Evolutionary conservation across 35 echinoderm and acorn worm genomes (phyloP).

Genomic region (Patiria miniata): DNA sequence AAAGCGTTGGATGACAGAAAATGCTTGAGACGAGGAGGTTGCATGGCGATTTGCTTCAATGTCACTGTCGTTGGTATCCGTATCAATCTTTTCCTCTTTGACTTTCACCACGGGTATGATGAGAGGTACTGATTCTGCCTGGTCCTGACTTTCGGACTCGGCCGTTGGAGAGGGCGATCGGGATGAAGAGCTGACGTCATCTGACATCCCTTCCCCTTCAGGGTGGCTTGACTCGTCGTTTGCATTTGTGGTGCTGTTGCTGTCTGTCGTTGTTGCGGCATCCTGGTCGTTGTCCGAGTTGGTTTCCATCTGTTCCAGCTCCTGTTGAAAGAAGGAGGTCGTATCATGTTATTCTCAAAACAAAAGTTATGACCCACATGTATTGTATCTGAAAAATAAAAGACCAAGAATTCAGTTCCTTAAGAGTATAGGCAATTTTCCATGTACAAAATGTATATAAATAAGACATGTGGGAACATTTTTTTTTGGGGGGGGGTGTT

Average conservation of each 20-base stretch:
- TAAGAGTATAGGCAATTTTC: no score
- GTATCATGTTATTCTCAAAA: background rate
- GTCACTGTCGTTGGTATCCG: background rate
- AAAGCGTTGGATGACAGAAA: constrained; percentile 12
- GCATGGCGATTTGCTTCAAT: background rate
- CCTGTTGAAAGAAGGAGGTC: background rate
- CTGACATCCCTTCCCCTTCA: constrained; percentile 10
- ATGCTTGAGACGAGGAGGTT: background rate
- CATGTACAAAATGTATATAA: no score
- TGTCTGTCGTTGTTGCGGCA: constrained; percentile 7
- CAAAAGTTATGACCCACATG: no score
- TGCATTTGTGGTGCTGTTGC: background rate
- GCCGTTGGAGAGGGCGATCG: constrained; percentile 12
- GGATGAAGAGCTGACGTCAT: constrained; percentile 26
- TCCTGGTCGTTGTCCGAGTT: constrained; percentile 33
- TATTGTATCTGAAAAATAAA: no score
- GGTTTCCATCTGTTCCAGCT: constrained; percentile 5
- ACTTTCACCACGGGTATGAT: constrained; percentile 13
- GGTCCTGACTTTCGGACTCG: background rate
- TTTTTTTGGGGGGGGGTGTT: no score
- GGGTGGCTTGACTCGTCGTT: constrained; percentile 10
- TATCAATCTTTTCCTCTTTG: constrained; percentile 39
- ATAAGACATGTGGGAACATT: no score
- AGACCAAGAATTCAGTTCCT: no score
- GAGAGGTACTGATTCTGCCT: background rate